These are phyloP conservation scores for Parotocinclus haroldoi DNA, from an alignment of 2,797 vertebrate genomes.

Conservation along the genomic window DNA sequence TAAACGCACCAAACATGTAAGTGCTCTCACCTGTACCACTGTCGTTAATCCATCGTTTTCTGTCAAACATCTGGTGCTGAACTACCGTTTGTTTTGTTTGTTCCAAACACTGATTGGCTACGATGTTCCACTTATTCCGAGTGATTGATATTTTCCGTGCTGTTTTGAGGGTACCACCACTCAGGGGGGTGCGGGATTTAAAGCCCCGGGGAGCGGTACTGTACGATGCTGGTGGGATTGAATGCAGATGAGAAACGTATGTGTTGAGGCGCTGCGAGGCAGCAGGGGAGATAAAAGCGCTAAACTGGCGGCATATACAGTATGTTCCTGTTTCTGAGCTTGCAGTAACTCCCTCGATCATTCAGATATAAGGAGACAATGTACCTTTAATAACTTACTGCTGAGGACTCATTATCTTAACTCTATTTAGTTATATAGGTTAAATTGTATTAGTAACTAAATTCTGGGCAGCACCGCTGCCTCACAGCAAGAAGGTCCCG, in stretches of 20 bases:
- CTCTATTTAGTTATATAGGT: too few relatives aligned
- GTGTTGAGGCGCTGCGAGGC: neutral
- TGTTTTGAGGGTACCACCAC: conserved; percentile 9
- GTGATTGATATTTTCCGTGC: conserved; percentile 31
- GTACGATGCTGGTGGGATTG: neutral
- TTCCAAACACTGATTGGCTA: conserved; percentile 36
- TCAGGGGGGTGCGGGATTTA: conserved; percentile 21
- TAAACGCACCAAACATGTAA: neutral
- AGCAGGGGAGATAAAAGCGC: too few relatives aligned
- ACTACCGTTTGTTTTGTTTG: conserved; percentile 48
- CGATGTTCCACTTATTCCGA: conserved; percentile 27
- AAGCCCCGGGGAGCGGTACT: neutral
- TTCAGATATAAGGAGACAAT: too few relatives aligned
- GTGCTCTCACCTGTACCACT: conserved; percentile 36
- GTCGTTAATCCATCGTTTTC: conserved; percentile 35
- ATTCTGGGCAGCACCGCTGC: too few relatives aligned
- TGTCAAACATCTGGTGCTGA: conserved; percentile 35
- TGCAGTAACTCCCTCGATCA: too few relatives aligned
- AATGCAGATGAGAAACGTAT: neutral
- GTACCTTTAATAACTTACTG: too few relatives aligned
- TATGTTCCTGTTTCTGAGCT: too few relatives aligned
- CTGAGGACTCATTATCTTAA: too few relatives aligned
- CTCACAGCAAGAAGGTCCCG: too few relatives aligned
- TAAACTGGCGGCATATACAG: too few relatives aligned
- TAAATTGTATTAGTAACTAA: too few relatives aligned